Percentiles rank a stretch among this genome's conserved stretches.
Conservation (phyloP, 2,888 invertebrate genomes). For the Mycalesis mineus region DNA sequence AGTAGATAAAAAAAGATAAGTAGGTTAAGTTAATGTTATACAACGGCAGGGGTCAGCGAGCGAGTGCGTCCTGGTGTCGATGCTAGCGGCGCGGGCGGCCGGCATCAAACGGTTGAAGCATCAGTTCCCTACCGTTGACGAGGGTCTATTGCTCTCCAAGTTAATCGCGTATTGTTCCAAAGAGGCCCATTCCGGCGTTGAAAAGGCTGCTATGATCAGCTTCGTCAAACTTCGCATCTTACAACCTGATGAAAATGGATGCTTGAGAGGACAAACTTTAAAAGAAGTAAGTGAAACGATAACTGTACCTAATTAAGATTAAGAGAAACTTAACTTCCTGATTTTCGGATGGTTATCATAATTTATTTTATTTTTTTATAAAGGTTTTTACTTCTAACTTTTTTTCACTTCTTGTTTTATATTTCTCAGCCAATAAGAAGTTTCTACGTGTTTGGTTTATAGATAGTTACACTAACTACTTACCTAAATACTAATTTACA, state of each 20-base stretch:
- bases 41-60: conserved; percentile 91
- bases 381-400: too few relatives aligned
- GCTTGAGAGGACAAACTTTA: conserved; percentile 87
- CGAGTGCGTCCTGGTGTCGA: conserved; percentile 94
- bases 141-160: conserved; percentile 92
- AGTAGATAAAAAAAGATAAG: too few relatives aligned
- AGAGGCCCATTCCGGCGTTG: conserved; percentile 94
- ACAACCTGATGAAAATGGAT: conserved; percentile 90
- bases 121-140: conserved; percentile 91
- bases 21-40: background rate
- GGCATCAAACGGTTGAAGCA: conserved; percentile 91
- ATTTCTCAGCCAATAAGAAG: too few relatives aligned
- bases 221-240: conserved; percentile 93
- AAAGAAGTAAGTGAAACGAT: conserved; percentile 79
- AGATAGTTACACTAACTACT: too few relatives aligned
- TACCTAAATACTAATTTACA: too few relatives aligned
- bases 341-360: too few relatives aligned
- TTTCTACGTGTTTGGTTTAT: too few relatives aligned
- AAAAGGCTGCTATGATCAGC: conserved; percentile 96
- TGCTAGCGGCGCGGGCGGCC: conserved; percentile 94
- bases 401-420: too few relatives aligned
- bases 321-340: too few relatives aligned
- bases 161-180: conserved; percentile 95
- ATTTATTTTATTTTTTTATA: too few relatives aligned
- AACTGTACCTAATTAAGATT: too few relatives aligned